phyloP scores from a whole-genome alignment of 2,888 invertebrate species.

The Scrobipalpa costella region DNA sequence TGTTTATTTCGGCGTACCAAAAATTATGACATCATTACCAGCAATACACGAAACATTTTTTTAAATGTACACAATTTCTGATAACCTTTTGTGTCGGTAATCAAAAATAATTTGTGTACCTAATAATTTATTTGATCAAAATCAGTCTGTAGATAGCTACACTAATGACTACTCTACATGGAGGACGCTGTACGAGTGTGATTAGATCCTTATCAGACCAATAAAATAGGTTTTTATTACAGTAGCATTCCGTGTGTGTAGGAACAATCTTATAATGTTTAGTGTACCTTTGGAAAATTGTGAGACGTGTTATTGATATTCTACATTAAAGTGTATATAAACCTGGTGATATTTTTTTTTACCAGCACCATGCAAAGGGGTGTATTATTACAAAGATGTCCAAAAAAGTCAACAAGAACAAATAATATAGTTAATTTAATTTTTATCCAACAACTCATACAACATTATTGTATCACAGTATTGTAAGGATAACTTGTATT shows the following conservation, averaged over 20 bases:
- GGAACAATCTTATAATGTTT: neutral
- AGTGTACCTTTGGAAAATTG: too few relatives aligned
- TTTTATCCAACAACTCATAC: too few relatives aligned
- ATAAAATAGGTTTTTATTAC: neutral
- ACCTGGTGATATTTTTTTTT: too few relatives aligned
- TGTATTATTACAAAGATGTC: too few relatives aligned
- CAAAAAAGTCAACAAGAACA: too few relatives aligned
- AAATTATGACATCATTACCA: constrained; percentile 17
- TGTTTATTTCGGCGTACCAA: constrained; percentile 20
- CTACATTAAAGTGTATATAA: too few relatives aligned
- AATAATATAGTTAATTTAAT: too few relatives aligned
- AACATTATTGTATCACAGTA: too few relatives aligned
- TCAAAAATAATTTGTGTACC: neutral
- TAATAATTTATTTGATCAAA: neutral
- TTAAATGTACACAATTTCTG: neutral
- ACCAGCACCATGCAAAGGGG: too few relatives aligned
- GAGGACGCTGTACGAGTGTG: neutral
- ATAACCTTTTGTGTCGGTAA: neutral
- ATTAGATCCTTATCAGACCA: constrained; percentile 1
- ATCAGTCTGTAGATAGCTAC: neutral
- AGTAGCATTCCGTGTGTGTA: neutral
- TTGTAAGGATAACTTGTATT: too few relatives aligned
- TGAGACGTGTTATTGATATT: too few relatives aligned
- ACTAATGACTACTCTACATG: neutral
- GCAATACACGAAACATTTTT: neutral